Base-by-base conservation (phyloP, 2,888 invertebrate genomes). In the Epinotia ramella region DNA sequence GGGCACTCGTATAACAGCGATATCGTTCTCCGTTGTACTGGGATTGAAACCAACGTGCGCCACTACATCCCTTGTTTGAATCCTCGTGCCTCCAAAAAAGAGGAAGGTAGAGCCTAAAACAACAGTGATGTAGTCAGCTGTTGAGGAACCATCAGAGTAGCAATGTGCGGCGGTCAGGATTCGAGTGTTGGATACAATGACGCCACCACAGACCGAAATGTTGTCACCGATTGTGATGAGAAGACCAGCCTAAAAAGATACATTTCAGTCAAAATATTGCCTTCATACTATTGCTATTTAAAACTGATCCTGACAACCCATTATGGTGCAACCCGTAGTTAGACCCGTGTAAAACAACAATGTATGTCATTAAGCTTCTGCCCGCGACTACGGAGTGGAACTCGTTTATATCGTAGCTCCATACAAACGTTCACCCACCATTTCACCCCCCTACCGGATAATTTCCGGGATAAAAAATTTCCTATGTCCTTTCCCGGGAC, bases 1-100 rank as follows among this genome's bases (percentile, higher is more conserved):
- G 3, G 80, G 74, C 20, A 86, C 80, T 20, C 79, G 79, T 18
- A 87, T 7, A 40, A 88, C 69, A 68, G 87, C 88, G 9, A 90
- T 77, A 74, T 90, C 88, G 73, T 89, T 88, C 16, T 81, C 83
- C 24, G 79, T 73, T 12, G 81, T 84, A 40, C 57, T 73, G 0
- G 88, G 86, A 66, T 85, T 86, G 73, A 83, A 89, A 4, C 80
- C 84, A 12, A 84, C 82, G 64, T 78, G 70, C 11, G 60, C 4
- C 6, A 67, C 44, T 1, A 76, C 65, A 63, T 73, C 70, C 44
- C 49, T 64, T 28, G 77, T 76, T 12, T 46, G 57, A 24, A 78
- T 44, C 53, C 79, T 75, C 1, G 71, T 70, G 63, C 79, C 73
- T 65, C 88, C 78, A 59, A 60, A 73, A 63, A 77, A 80, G 6